Base-by-base conservation (phyloP, 2,888 invertebrate genomes). In the Brachycybe producta region DNA sequence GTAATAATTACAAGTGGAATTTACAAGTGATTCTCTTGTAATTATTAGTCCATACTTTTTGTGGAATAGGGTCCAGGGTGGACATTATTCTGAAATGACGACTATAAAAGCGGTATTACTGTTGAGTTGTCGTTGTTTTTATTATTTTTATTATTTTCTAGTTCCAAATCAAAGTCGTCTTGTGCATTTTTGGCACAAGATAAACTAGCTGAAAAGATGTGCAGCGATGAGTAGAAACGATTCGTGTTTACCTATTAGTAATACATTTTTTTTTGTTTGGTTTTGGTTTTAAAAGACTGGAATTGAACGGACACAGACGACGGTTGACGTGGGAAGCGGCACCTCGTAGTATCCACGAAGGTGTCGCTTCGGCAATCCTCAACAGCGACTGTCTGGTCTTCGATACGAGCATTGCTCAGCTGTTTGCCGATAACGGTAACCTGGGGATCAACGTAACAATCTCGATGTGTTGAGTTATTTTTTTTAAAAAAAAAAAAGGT, bases 391-490 rank as follows among this genome's bases (percentile, higher is more conserved):
- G 98, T 67, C 78, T 98, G 56, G 94, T 97, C 55, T 99, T 98
- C 71, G 98, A 99, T 70, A 92, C 94, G 49, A 87, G 88, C 58
- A 90, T 94, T 65, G 98, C 98, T 56, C 91, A 95, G 71, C 75
- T 95, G 54, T 99, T 99, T 73, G 94, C 98, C 49, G 98, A 98
- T 67, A 97, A 94, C 70, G 97, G 97, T 41, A 98, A 98, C 72
- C 77, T 98, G 59, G 97, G 95, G 61, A 98, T 98, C 63, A 98
- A 98, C 73, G 98, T 98, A 64, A 98, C 98, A 67, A 98, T 98
- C 70, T 88, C 88, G 59, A 82, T 84, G 76, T 51, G 55, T 17
- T 56, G 39, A 49, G 45, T 38, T 13, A 34, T 45, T n/a, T n/a
- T n/a, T n/a, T 30, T 30, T 11, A 30, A 30, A 30, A 30, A 30